These are phyloP conservation scores for Sminthopsis crassicaudata DNA, from an alignment of 2,113 vertebrate species.

Conservation along the genomic window DNA sequence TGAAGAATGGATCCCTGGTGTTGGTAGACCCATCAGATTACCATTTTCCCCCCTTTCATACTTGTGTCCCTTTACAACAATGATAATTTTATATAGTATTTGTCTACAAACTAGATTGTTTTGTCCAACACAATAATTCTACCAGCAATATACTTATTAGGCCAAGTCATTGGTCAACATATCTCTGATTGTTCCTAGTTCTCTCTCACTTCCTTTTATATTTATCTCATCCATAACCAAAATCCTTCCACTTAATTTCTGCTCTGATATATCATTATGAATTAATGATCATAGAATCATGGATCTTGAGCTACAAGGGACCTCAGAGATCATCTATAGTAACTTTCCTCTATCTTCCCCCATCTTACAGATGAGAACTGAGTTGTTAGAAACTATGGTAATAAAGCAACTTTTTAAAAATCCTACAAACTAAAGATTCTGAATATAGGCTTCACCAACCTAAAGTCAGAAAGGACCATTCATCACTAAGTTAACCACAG, in stretches of 20 bases:
- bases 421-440: neutral
- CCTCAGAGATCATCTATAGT: neutral
- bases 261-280: neutral
- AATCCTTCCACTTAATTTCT: neutral
- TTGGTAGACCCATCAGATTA: neutral
- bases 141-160: neutral
- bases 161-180: neutral
- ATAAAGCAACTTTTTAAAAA: neutral
- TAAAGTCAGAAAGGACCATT: neutral
- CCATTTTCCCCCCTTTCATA: neutral
- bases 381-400: neutral
- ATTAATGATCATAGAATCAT: neutral
- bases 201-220: neutral
- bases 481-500: neutral
- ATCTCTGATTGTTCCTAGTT: neutral
- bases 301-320: neutral
- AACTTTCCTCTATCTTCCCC: neutral
- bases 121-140: neutral
- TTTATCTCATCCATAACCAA: neutral
- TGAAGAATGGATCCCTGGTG: neutral
- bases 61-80: neutral
- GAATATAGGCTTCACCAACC: neutral
- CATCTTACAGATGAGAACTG: neutral
- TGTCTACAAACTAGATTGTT: neutral
- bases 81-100: neutral